Evolutionary conservation across 2,797 vertebrate species (phyloP), one percentile per base, ranked within the genome.

Genomic region (Agapornis canus): DNA sequence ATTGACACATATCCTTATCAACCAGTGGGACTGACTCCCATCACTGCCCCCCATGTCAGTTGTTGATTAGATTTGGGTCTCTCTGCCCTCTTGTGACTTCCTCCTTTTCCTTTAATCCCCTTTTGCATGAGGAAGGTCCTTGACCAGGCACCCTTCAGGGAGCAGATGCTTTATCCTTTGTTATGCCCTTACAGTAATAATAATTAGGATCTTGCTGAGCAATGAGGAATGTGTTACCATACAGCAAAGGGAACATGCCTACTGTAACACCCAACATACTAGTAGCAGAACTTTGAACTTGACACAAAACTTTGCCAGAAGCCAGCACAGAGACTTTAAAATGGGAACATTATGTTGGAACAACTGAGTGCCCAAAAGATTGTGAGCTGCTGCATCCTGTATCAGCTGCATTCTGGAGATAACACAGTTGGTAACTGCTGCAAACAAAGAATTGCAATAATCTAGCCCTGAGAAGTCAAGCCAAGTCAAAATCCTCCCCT

Each of bases 391-490:
- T 86, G 60, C 84, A 72, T 85, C 35, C 66, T 82, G 6, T 69
- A 83, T 95, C 87, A 86, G 63, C 96, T 96, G 95, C 64, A 57
- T 85, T 88, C 0, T 1, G 70, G 72, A 96, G 95, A 96, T 96
- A 95, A 91, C 78, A 60, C 0, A 0, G 86, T 59, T 31, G 77
- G 83, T 90, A 85, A 91, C 90, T 91, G 69, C 66, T 78, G 83
- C 94, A 90, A 96, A 94, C 59, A 96, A 95, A 94, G 91, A 93
- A 93, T 52, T 81, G 65, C 82, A 92, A 75, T 95, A 94, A 96
- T 88, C 84, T 77, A 92, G 64, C 70, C 39, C 83, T 76, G 65
- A 78, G 71, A 95, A 92, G 37, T 57, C 52, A 88, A 91, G 86
- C 63, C 31, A 60, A 76, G 89, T 79, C 61, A 90, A 91, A 95